Conservation (phyloP, 2,888 invertebrate genomes). For the Epinotia bilunana region DNA sequence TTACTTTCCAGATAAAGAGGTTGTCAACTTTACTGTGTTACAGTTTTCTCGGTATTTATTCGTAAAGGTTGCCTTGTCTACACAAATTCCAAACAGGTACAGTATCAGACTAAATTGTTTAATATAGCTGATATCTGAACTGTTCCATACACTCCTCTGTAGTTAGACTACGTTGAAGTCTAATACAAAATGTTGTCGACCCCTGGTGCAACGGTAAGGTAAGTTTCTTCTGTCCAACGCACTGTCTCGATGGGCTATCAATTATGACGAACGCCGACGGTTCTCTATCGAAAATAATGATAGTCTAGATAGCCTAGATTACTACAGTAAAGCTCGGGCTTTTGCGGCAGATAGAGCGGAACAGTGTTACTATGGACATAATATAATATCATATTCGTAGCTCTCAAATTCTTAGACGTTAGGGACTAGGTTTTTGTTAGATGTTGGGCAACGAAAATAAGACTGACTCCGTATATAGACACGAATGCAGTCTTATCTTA, state of each 20-base stretch:
- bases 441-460: not conserved
- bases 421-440: not conserved
- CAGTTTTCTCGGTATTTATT: not conserved
- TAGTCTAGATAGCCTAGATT: conserved; percentile 40
- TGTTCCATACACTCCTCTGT: not conserved
- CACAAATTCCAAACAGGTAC: too few species aligned
- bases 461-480: not conserved
- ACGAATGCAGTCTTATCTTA: too few species aligned
- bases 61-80: too few species aligned
- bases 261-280: conserved; percentile 60
- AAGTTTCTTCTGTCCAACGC: conserved; percentile 61
- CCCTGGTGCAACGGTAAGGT: conserved; percentile 59
- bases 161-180: not conserved
- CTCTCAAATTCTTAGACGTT: not conserved
- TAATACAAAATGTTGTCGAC: conserved; percentile 54
- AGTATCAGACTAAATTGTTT: too few species aligned
- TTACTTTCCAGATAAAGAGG: conserved; percentile 49
- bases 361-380: conserved; percentile 18
- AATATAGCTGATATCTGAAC: not conserved
- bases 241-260: conserved; percentile 62
- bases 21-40: conserved; percentile 54
- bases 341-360: conserved; percentile 23
- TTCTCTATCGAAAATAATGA: conserved; percentile 60
- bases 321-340: conserved; percentile 29
- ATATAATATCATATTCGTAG: conserved; percentile 1